A percentile compares a stretch with the other conserved stretches of the same genome.
These are phyloP conservation scores for Acronicta leporina DNA, from an alignment of 2,888 invertebrate species.

Conservation along the genomic window DNA sequence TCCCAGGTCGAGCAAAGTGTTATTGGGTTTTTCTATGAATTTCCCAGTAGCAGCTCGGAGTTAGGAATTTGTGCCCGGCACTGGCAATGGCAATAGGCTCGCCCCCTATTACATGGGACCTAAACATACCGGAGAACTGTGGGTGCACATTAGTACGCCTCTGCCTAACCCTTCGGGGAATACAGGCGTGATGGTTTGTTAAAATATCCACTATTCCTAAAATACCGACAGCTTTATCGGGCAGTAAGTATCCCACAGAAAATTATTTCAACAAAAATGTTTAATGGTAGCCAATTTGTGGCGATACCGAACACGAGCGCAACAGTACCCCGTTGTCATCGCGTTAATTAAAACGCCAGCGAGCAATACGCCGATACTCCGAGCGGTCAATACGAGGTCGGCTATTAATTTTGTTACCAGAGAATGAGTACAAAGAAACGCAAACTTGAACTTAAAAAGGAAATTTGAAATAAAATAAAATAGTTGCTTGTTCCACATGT, in stretches of 20 bases:
- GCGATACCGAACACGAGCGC: slow-evolving; percentile 49
- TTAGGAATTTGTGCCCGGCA: too few species aligned
- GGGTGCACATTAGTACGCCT: too few species aligned
- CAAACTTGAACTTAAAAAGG: not conserved
- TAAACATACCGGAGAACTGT: too few species aligned
- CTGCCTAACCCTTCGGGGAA: too few species aligned
- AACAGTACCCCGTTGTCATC: slow-evolving; percentile 53
- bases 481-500: too few species aligned
- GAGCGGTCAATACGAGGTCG: slow-evolving; percentile 40
- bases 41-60: too few species aligned
- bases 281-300: slow-evolving; percentile 47
- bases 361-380: slow-evolving; percentile 46
- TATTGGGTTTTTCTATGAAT: too few species aligned
- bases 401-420: slow-evolving; percentile 37
- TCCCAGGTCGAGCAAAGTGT: too few species aligned
- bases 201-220: not conserved
- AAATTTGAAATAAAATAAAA: not conserved
- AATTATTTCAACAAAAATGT: slow-evolving; percentile 46
- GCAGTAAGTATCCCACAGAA: slow-evolving; percentile 27
- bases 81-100: too few species aligned
- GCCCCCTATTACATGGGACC: too few species aligned
- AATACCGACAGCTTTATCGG: slow-evolving; percentile 23
- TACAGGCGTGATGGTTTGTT: too few species aligned
- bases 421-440: not conserved
- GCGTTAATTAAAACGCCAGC: slow-evolving; percentile 53